Conservation (phyloP, 2,888 invertebrate species). For the Crocallis elinguaria region DNA sequence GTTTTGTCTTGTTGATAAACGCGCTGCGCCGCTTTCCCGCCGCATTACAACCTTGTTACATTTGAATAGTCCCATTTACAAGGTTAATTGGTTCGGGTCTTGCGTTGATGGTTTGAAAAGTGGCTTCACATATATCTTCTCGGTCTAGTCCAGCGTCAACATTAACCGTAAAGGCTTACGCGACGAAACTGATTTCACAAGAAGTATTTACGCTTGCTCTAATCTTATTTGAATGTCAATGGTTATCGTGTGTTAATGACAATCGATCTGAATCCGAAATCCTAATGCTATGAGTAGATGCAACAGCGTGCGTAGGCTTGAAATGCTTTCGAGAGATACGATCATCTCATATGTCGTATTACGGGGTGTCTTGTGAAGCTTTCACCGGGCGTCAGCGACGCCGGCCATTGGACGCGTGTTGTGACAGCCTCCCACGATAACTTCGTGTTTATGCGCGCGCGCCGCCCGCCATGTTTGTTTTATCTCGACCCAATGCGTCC, state of each 20-base stretch:
- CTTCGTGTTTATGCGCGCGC: constrained; percentile 79
- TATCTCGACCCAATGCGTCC: constrained; percentile 79
- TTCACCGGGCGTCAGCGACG: constrained; percentile 75
- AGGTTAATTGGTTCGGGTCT: constrained; percentile 63
- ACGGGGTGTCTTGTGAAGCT: constrained; percentile 73
- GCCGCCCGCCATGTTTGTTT: constrained; percentile 83
- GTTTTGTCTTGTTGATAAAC: constrained; percentile 77
- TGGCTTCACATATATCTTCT: constrained; percentile 46
- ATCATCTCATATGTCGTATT: constrained; percentile 68
- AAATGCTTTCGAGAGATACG: constrained; percentile 66
- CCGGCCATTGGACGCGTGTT: constrained; percentile 74
- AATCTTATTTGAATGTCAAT: constrained; percentile 33
- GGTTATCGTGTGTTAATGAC: constrained; percentile 51
- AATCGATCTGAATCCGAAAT: constrained; percentile 54
- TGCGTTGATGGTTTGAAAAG: constrained; percentile 54
- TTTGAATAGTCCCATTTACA: constrained; percentile 72
- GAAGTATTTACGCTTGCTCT: constrained; percentile 16
- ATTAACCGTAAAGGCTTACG: constrained; percentile 3
- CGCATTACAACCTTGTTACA: constrained; percentile 74
- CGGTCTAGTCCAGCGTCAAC: constrained; percentile 29
- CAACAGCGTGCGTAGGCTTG: constrained; percentile 71
- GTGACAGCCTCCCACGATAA: constrained; percentile 84
- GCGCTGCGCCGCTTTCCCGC: constrained; percentile 64
- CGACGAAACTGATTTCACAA: constrained; percentile 19
- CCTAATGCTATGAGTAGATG: constrained; percentile 46